Evolutionary conservation across 1,140 invertebrate species (phyloP), one percentile per base, ranked within the genome.

Genomic region (Bombus waltoni): DNA sequence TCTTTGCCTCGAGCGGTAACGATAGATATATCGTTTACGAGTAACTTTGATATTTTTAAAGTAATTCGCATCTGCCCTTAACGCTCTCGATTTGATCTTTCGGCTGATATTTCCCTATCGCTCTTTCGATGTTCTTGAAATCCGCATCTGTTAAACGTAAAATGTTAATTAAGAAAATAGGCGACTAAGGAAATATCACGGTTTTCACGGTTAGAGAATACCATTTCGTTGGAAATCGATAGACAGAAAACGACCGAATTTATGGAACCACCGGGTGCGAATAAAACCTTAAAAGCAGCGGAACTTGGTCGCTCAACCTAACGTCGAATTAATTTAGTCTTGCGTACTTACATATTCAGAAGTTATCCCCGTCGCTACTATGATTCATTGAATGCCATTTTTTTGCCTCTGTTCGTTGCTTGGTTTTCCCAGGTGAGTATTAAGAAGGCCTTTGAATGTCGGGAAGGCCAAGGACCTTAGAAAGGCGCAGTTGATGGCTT

Each of bases 351-450:
- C 13, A 32, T 42, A 32, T 22, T 15, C 72, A 32, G 13, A 9
- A 47, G 15, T 74, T 74, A 74, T 74, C 9, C 72, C 72, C 72
- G 44, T 74, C 38, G 72, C 72, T 74, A 32, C 72, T 47, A 47
- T 74, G 72, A 74, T 74, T 74, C 72, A 74, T 74, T 35, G 72
- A 74, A 74, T 32, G 42, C 15, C n/a, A 32, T 44, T 74, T 44
- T 73, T 73, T 42, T 8, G 15, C 42, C 28, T 40, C 59, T 44
- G 28, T 44, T 73, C 18, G 38, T 42, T 74, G 72, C 40, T 18
- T 74, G 72, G 42, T 74, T 74, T 47, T 74, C 42, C 72, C 72
- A 74, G 72, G 72, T 74, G 72, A 74, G n/a, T 74, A 42, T 74
- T 25, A n/a, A 44, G 15, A 74, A 74, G 72, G 72, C 72, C 40